Base-by-base conservation (phyloP, 2,113 vertebrate genomes). In the Alligator mississippiensis region DNA sequence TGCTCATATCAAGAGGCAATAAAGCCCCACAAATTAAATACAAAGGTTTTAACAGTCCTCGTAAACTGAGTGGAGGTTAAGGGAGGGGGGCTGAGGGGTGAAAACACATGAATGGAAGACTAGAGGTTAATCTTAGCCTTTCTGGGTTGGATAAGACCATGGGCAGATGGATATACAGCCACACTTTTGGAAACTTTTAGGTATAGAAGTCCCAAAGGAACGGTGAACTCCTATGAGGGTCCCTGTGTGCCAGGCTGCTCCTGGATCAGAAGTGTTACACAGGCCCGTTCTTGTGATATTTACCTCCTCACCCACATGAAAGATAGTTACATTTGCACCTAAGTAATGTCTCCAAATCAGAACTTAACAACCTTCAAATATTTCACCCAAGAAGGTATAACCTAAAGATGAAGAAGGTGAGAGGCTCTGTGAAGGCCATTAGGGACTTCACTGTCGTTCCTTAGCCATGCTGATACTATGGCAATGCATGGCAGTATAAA, bases 361-460 rank as follows among this genome's bases (percentile, higher is more conserved):
- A 55, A 74, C 15, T 54, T 58, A 54, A 10, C 10, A 11, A 74
- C 28, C 17, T 0, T 0, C 72, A 30, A 9, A 78, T 87, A 66
- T 66, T 3, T 4, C 24, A 14, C 15, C 24, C 2, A 70, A 7
- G 4, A 61, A 6, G 55, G 2, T 9, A 10, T 62, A 76, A 61
- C 24, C 88, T 24, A 1, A 25, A 55, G 64, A 70, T 54, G 58
- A 63, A 77, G 25, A 2, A 22, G 80, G 3, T 27, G 14, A 34
- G 12, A 58, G 25, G 17, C 70, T 80, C 58, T 0, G 3, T 47
- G 0, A 78, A 70, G 47, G 55, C 5, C 87, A 90, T 75, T 6
- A 60, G 80, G 68, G 82, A 24, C 25, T 34, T 77, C 2, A 57
- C 18, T 22, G 15, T 57, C 57, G 47, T 87, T 84, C 47, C 47